phyloP scores from a whole-genome alignment of 2,797 vertebrate genomes.

The Spheniscus humboldti region DNA sequence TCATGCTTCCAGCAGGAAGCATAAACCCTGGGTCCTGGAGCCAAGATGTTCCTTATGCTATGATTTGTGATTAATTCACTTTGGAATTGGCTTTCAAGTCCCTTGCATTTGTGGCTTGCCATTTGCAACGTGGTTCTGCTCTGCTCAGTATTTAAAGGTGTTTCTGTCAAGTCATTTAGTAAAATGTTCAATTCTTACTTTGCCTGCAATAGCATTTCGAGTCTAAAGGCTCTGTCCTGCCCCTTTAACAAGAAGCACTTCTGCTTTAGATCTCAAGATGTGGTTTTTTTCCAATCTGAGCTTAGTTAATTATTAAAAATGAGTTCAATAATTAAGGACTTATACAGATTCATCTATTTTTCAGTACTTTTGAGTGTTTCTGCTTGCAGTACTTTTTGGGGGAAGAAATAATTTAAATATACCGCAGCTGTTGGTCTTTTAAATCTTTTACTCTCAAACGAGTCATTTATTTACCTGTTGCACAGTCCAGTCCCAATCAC shows the following conservation, averaged over 20 bases:
- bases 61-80: neutral
- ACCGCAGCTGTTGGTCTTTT: neutral
- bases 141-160: neutral
- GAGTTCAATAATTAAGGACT: constrained; percentile 54
- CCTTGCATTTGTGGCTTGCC: neutral
- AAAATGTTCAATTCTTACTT: neutral
- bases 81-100: neutral
- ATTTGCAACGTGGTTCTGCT: neutral
- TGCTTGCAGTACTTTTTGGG: neutral
- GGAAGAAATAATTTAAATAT: neutral
- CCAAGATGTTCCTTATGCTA: neutral
- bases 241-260: neutral
- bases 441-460: neutral
- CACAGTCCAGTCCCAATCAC: neutral
- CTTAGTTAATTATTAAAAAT: constrained; percentile 61
- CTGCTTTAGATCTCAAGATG: constrained; percentile 12
- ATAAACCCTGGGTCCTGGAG: neutral
- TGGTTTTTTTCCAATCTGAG: neutral
- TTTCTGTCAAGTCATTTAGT: neutral
- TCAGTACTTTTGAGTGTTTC: constrained; percentile 41
- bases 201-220: neutral
- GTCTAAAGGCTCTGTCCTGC: neutral
- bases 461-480: neutral
- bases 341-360: constrained; percentile 51
- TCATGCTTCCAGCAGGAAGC: neutral